Conservation (phyloP, 2,888 invertebrate genomes). For the Prosapia bicincta region DNA sequence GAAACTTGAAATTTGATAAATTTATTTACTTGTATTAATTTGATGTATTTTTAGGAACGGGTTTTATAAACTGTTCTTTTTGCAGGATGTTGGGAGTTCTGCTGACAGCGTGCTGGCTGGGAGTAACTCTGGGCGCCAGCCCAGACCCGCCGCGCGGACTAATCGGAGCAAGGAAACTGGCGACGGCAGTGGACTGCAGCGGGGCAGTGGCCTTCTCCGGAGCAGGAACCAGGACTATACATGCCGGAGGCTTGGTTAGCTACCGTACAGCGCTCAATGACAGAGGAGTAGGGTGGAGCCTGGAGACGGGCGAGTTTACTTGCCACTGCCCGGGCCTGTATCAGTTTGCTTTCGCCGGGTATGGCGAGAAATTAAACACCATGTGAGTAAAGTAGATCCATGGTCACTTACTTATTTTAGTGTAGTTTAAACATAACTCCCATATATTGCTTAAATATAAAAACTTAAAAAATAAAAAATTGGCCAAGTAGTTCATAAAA, state of each 20-base stretch:
- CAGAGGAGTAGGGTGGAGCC: constrained; percentile 48
- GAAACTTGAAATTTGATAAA: too few relatives aligned
- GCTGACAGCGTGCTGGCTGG: constrained; percentile 35
- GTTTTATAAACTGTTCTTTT: too few relatives aligned
- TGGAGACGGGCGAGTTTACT: constrained; percentile 48
- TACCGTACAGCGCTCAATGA: constrained; percentile 44
- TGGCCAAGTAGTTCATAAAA: too few relatives aligned
- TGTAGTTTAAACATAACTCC: too few relatives aligned
- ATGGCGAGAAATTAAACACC: constrained; percentile 39
- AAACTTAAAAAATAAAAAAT: too few relatives aligned
- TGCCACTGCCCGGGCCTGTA: constrained; percentile 50
- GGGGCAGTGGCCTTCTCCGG: constrained; percentile 47
- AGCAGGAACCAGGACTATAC: constrained; percentile 35
- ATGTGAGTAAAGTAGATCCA: constrained; percentile 21
- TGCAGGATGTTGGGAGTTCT: background rate
- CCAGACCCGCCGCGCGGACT: constrained; percentile 43
- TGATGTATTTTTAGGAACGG: too few relatives aligned
- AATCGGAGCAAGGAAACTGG: constrained; percentile 47
- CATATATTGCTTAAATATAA: too few relatives aligned
- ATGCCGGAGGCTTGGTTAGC: constrained; percentile 37
- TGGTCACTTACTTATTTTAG: too few relatives aligned
- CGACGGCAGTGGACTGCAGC: constrained; percentile 47
- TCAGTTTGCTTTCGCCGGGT: constrained; percentile 48
- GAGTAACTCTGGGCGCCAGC: constrained; percentile 43
- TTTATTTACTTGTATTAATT: too few relatives aligned